Base-by-base conservation (phyloP, 2,888 invertebrate genomes). In the Heteromurus nitidus region DNA sequence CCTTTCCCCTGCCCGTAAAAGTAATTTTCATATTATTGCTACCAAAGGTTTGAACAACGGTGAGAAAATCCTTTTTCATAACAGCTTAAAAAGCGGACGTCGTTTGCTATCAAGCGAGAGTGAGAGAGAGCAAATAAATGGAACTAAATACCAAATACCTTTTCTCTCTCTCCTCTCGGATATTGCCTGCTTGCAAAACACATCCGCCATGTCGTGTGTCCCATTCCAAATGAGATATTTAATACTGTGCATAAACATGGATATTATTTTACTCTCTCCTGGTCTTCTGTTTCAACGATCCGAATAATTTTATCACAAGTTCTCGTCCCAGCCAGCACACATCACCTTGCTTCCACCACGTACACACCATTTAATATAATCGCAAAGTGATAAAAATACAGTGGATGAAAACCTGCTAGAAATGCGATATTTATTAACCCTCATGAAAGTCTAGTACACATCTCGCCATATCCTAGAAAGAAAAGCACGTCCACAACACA, bases 31-130 rank as follows among this genome's bases (percentile, higher is more conserved):
- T 2, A 26, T 26, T 26, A 2, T 28, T 26, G 16, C 53, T 11
- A 20, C 5, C 3, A 3, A 53, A n/a, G n/a, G n/a, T n/a, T n/a
- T 13, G 13, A 36, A 36, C 36, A 36, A 42, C 44, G 50, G 42
- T 28, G 68, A 28, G 30, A 50, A 68, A 50, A 67, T 50, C 50
- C 50, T 20, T 68, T 68, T 68, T 68, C 47, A 68, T 68, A 68
- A 24, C 28, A 28, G 30, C 28, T 50, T 50, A 22, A 47, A 50
- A 68, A 3, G 42, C n/a, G 30, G n/a, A n/a, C n/a, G n/a, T n/a
- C n/a, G n/a, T n/a, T n/a, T n/a, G n/a, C n/a, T n/a, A n/a, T n/a
- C n/a, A n/a, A 53, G 53, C 24, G 60, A 30, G 60, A 5, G 18
- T 7, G 47, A 68, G 28, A 68, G 50, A 68, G 44, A 68, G 68